Evolutionary conservation across 2,797 vertebrate species (phyloP).

Genomic region (Cetoscarus ocellatus): DNA sequence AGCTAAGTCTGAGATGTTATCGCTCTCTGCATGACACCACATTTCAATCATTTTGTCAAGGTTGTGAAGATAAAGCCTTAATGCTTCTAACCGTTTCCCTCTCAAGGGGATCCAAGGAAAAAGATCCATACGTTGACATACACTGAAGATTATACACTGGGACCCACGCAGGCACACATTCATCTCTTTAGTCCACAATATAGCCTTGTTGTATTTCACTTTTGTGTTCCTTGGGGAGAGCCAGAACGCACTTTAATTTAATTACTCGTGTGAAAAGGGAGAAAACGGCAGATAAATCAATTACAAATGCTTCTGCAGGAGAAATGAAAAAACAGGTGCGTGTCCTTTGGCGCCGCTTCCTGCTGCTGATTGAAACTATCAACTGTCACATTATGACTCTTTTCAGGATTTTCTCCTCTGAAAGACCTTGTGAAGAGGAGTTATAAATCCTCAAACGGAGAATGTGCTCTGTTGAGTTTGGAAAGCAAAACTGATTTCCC

Average conservation of each 20-base stretch:
- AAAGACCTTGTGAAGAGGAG: constrained; percentile 28
- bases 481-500: constrained; percentile 54
- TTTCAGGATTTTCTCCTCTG: constrained; percentile 9
- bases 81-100: constrained; percentile 53
- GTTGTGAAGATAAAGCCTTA: constrained; percentile 67
- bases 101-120: constrained; percentile 66
- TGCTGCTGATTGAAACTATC: constrained; percentile 23
- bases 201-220: constrained; percentile 24
- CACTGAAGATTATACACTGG: background rate
- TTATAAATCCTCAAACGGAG: constrained; percentile 37
- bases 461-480: constrained; percentile 37
- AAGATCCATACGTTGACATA: constrained; percentile 17
- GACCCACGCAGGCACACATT: background rate
- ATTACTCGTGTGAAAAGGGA: constrained; percentile 48
- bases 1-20: constrained; percentile 58
- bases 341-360: constrained; percentile 36
- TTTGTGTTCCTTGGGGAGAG: constrained; percentile 23
- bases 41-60: constrained; percentile 75
- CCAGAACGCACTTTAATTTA: constrained; percentile 20
- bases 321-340: constrained; percentile 29
- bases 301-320: constrained; percentile 16
- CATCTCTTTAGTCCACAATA: constrained; percentile 15
- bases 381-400: constrained; percentile 24
- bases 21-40: constrained; percentile 53
- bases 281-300: constrained; percentile 50